phyloP scores from a whole-genome alignment of 2,113 vertebrate species.

The Desmodus rotundus region DNA sequence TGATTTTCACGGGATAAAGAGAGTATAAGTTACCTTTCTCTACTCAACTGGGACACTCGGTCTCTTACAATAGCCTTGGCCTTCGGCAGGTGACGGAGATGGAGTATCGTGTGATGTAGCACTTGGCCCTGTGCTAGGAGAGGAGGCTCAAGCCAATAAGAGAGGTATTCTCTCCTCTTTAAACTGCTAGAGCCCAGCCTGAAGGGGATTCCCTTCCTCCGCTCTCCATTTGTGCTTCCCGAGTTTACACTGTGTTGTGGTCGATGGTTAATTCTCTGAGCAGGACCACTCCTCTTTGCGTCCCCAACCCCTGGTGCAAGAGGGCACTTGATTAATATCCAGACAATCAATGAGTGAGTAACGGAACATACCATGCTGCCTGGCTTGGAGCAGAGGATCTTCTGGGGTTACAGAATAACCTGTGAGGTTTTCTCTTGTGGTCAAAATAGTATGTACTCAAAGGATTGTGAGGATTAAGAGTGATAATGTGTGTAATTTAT shows the following conservation, averaged over 20 bases:
- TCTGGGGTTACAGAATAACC: background rate
- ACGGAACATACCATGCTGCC: accelerated
- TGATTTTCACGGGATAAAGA: background rate
- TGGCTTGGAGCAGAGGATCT: background rate
- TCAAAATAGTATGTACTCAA: background rate
- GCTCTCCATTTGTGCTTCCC: background rate
- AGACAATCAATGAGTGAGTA: background rate
- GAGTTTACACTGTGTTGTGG: background rate
- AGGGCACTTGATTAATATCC: background rate
- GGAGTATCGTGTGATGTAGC: background rate
- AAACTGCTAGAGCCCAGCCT: background rate
- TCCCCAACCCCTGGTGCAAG: no score
- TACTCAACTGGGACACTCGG: background rate
- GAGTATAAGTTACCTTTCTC: background rate
- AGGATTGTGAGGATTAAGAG: background rate
- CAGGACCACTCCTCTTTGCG: background rate
- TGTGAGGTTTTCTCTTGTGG: background rate
- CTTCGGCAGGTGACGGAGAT: background rate
- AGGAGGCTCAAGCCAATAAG: background rate
- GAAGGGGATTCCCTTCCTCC: background rate
- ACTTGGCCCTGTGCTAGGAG: background rate
- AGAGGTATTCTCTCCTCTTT: background rate
- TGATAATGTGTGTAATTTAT: background rate
- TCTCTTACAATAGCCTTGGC: background rate
- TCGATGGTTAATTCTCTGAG: no score